Conservation (phyloP, 2,113 vertebrate genomes). For the Indicator indicator region DNA sequence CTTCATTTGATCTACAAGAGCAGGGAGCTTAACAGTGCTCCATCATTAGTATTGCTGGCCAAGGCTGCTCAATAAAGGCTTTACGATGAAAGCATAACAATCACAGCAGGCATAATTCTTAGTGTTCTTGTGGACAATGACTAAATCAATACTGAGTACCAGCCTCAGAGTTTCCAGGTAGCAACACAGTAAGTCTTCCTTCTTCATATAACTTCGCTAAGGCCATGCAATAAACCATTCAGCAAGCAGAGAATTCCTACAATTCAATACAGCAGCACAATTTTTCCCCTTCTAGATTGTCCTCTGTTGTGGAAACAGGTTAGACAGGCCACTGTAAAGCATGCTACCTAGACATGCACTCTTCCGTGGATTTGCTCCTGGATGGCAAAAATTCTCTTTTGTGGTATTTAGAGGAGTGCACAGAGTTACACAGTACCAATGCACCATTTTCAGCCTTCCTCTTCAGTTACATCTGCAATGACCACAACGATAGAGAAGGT, state of each 20-base stretch:
- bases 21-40: background rate
- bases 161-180: constrained; percentile 10
- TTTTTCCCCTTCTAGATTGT: background rate
- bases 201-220: constrained; percentile 40
- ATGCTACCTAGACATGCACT: background rate
- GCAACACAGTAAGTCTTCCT: constrained; percentile 15
- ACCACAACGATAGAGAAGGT: background rate
- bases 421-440: background rate
- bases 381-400: background rate
- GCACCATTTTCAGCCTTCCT: background rate
- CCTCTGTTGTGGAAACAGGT: background rate
- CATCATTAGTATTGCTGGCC: constrained; percentile 6
- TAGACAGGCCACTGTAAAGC: background rate
- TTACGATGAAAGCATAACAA: constrained; percentile 19
- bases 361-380: background rate
- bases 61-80: constrained; percentile 39
- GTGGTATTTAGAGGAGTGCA: background rate
- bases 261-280: background rate
- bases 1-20: constrained; percentile 12
- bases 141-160: constrained; percentile 55
- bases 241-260: background rate
- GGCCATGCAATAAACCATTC: constrained; percentile 38
- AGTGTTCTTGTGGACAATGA: constrained; percentile 43
- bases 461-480: background rate
- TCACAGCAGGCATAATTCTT: constrained; percentile 39